Conservation (phyloP, 2,888 invertebrate genomes). For the Candidula unifasciata region DNA sequence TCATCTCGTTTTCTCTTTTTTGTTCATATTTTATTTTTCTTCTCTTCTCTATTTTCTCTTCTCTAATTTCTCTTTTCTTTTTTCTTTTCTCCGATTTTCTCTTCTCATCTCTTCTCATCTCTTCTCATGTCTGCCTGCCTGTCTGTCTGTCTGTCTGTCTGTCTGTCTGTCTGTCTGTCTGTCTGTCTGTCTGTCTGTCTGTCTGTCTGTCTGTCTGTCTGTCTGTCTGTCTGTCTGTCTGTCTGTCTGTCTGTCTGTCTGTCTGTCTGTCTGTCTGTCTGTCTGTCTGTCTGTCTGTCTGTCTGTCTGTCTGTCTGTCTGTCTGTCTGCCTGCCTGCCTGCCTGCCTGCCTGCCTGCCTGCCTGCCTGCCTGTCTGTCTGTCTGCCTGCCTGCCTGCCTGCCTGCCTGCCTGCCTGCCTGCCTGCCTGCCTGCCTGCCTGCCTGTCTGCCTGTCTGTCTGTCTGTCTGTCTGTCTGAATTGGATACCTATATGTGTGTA, state of each 20-base stretch:
- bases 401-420: not conserved
- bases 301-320: slow-evolving; percentile 9
- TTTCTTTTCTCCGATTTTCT: slow-evolving; percentile 27
- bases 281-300: slow-evolving; percentile 4
- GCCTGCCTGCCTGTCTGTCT: no score
- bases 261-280: slow-evolving; percentile 15
- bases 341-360: no score
- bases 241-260: no score
- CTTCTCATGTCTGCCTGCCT: slow-evolving; percentile 7
- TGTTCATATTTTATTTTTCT: no score
- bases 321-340: no score
- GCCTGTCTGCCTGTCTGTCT: no score
- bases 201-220: slow-evolving; percentile 29
- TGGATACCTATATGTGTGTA: no score
- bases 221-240: not conserved
- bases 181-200: slow-evolving; percentile 24
- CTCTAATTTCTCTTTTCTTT: not conserved
- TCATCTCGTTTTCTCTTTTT: no score
- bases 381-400: not conserved
- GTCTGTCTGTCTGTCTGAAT: no score
- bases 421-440: no score
- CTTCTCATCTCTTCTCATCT: no score
- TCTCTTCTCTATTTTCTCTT: not conserved
- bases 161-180: slow-evolving; percentile 17
- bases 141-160: slow-evolving; percentile 22